Evolutionary conservation across 2,797 vertebrate genomes (phyloP).

Genomic region (Coilia nasus): DNA sequence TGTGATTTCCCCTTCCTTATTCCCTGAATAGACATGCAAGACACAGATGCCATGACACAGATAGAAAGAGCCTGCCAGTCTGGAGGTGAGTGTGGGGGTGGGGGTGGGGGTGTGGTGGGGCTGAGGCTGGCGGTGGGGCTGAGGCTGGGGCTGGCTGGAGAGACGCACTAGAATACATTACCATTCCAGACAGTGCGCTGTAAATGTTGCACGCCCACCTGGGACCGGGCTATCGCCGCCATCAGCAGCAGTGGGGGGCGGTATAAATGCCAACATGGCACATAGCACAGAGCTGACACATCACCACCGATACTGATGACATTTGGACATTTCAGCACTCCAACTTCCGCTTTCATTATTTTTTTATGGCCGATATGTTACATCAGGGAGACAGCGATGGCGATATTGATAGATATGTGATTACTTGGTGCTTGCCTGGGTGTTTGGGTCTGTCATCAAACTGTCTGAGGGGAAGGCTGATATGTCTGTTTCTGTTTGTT

Average conservation of each 20-base stretch:
- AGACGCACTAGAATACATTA: conserved; percentile 72
- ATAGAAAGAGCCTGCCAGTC: too few relatives aligned
- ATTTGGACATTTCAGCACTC: neutral
- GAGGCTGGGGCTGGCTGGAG: conserved; percentile 61
- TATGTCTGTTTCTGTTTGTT: neutral
- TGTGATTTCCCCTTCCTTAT: neutral
- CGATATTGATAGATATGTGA: neutral
- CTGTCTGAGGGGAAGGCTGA: neutral
- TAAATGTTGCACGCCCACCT: conserved; percentile 73
- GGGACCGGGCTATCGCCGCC: conserved; percentile 65
- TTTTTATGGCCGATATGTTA: neutral
- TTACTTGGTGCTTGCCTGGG: neutral
- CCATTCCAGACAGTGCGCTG: conserved; percentile 68
- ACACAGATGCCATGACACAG: too few relatives aligned
- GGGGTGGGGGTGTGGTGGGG: neutral
- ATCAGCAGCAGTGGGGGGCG: conserved; percentile 61
- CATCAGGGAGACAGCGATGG: neutral
- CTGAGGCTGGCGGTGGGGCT: conserved; percentile 28
- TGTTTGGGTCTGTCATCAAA: neutral
- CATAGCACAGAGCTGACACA: conserved; percentile 5
- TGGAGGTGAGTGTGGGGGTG: too few relatives aligned
- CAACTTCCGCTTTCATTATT: neutral
- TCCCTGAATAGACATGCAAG: too few relatives aligned
- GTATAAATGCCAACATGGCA: conserved; percentile 71
- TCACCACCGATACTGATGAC: conserved; percentile 1